Evolutionary conservation across 2,888 invertebrate genomes (phyloP), one percentile per base, ranked within the genome.

Genomic region (Gastracanthus pulcherrimus): DNA sequence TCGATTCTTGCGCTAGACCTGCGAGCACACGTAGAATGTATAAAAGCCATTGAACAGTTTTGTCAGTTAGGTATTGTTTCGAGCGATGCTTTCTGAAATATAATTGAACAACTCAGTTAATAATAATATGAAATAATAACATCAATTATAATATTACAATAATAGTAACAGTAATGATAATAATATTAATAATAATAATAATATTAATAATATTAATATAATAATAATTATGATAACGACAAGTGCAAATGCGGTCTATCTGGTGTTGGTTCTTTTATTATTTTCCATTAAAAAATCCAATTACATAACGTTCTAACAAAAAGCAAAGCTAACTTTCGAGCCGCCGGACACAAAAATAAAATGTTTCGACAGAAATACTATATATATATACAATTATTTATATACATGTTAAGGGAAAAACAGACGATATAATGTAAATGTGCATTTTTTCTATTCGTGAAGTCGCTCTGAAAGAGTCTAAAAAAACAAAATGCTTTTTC

Each of bases 261-360:
- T 83, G 81, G 81, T 83, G 81, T 78, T 81, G 80, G 80, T 81
- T 79, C 71, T 83, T 75, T 75, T 74, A 70, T 82, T 69, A 72
- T 82, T 80, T 89, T 88, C 86, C 86, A 86, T 88, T 86, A 87
- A 89, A 86, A 87, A 86, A 81, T 84, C 82, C 81, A 84, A 83
- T 84, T 87, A 88, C 86, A 86, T 89, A 90, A 90, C 89, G 90
- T 86, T 88, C 88, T 89, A 89, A 90, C 89, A 60, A 71, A 69
- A 79, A 66, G 19, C 67, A 88, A 87, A 87, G 86, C 88, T 89
- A 89, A 89, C 87, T 88, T 87, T 85, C 84, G 71, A 76, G 66
- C 62, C 51, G 48, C 36, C 16, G 60, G 34, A 71, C n/a, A 64
- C 48, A 60, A 66, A 51, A 58, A 62, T n/a, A 38, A 80, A 78